phyloP scores from a whole-genome alignment of 1,140 invertebrate genomes.

The Periplaneta americana region DNA sequence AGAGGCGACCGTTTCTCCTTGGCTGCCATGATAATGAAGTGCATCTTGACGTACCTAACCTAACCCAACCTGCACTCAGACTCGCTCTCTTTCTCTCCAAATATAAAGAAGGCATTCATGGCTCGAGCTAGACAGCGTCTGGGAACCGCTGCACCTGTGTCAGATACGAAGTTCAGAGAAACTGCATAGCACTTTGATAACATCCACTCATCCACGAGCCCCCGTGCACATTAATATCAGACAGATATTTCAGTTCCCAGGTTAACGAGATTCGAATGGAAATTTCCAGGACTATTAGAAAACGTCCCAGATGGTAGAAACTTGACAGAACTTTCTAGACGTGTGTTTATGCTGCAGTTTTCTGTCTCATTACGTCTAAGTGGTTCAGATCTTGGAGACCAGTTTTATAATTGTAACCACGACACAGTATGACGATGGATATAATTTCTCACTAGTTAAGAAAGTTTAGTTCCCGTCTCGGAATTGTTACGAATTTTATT shows the following conservation, averaged over 20 bases:
- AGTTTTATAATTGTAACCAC: too few species aligned
- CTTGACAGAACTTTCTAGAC: background rate
- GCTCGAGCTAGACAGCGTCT: background rate
- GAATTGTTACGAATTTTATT: background rate
- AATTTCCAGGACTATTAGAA: background rate
- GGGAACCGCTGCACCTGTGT: background rate
- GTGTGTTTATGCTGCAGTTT: background rate
- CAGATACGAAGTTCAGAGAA: background rate
- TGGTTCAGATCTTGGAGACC: background rate
- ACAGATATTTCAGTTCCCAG: background rate
- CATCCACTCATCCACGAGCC: background rate
- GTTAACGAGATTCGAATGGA: background rate
- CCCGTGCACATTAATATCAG: background rate
- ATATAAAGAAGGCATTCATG: background rate
- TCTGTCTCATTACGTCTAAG: background rate
- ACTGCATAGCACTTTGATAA: background rate
- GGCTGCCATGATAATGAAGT: background rate
- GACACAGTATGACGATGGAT: background rate
- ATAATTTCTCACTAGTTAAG: background rate
- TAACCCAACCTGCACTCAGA: background rate
- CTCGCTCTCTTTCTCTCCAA: background rate
- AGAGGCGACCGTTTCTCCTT: too few species aligned
- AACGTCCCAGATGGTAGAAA: background rate
- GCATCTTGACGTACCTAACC: background rate
- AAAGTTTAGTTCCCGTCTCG: background rate